A percentile compares a stretch with the other conserved stretches of the same genome.
Conservation (phyloP, 2,113 vertebrate species). For the Entomyzon cyanotis region DNA sequence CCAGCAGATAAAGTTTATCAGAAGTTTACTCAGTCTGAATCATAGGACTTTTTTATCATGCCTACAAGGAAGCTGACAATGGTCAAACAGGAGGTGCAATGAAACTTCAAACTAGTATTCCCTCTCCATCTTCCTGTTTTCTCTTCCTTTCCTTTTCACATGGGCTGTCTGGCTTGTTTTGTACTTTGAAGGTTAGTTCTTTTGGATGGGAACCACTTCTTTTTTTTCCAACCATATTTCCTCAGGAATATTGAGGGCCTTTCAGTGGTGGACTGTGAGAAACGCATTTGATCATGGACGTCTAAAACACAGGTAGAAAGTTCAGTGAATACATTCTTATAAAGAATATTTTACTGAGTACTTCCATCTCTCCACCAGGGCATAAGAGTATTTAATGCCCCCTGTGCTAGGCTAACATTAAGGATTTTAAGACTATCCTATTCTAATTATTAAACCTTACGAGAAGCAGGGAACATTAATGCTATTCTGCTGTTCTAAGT, state of each 20-base stretch:
- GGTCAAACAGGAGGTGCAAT: neutral
- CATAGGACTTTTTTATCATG: neutral
- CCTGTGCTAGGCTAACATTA: neutral
- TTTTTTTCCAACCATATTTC: neutral
- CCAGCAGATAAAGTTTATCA: neutral
- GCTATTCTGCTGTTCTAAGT: neutral
- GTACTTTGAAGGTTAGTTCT: neutral
- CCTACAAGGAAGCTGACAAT: neutral
- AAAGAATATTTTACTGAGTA: neutral
- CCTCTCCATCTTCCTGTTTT: neutral
- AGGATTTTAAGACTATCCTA: neutral
- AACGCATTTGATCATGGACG: neutral
- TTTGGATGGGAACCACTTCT: neutral
- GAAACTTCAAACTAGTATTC: neutral
- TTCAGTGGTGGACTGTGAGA: neutral
- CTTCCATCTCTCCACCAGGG: neutral
- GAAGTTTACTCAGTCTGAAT: neutral
- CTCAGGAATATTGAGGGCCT: neutral
- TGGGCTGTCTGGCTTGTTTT: neutral
- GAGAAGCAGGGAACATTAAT: neutral
- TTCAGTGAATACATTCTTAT: neutral
- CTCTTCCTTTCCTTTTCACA: neutral
- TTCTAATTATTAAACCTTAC: neutral
- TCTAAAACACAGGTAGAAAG: neutral
- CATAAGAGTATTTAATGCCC: neutral